These are phyloP conservation scores for Ifrita kowaldi DNA, from an alignment of 2,113 vertebrate species.

Conservation along the genomic window DNA sequence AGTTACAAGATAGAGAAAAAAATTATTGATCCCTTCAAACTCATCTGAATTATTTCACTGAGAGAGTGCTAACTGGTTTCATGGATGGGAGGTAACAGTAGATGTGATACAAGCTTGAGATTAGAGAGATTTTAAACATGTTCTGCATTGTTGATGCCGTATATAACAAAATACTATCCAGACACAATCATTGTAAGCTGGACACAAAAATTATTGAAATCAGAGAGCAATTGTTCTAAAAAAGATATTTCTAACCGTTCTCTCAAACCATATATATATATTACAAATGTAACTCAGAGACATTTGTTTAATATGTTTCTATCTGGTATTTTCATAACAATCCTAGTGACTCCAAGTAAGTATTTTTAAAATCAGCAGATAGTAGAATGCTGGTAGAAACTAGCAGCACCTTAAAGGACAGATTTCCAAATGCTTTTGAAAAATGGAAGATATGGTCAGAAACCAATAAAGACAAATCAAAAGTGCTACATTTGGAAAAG, in stretches of 20 bases:
- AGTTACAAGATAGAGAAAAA: background rate
- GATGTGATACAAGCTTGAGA: background rate
- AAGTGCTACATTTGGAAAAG: background rate
- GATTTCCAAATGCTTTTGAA: background rate
- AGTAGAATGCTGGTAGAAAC: background rate
- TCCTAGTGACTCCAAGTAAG: background rate
- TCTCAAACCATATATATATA: background rate
- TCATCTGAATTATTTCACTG: background rate
- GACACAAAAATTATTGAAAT: background rate
- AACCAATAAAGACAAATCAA: background rate
- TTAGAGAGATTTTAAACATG: background rate
- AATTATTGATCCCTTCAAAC: background rate
- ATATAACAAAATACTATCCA: background rate
- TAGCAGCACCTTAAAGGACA: background rate
- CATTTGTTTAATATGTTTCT: background rate
- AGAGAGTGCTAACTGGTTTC: background rate
- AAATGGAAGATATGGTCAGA: background rate
- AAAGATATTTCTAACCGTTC: background rate
- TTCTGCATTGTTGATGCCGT: background rate
- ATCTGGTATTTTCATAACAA: background rate
- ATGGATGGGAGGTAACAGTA: background rate
- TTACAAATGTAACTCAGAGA: background rate
- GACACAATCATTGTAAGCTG: background rate
- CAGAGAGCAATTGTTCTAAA: background rate
- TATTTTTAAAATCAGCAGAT: background rate